These are phyloP conservation scores for Beris chalybata DNA, from an alignment of 2,888 invertebrate species.

Conservation along the genomic window DNA sequence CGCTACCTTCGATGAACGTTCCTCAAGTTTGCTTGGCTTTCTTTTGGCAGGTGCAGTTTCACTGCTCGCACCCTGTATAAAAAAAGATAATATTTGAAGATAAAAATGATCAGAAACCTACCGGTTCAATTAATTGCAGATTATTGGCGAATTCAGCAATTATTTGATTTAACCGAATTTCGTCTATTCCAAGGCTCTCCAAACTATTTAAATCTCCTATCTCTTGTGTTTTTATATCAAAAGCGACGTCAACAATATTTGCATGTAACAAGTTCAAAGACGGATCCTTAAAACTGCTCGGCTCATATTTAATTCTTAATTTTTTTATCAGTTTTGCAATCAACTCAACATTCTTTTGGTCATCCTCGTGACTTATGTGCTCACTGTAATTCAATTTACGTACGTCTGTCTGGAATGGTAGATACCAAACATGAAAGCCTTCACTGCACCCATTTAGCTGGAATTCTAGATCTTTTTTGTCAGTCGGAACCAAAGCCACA, in stretches of 20 bases:
- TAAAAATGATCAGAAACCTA: background rate
- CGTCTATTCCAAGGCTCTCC: conserved; percentile 48
- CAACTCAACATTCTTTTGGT: conserved; percentile 59
- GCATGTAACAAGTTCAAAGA: conserved; percentile 63
- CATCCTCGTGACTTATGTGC: conserved; percentile 52
- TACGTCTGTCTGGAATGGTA: conserved; percentile 67
- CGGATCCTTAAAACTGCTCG: conserved; percentile 70
- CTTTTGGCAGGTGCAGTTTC: conserved; percentile 8
- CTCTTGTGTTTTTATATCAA: conserved; percentile 63
- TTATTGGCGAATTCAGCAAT: conserved; percentile 38
- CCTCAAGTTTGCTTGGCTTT: background rate
- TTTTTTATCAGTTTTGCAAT: conserved; percentile 64
- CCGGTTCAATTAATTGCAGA: conserved; percentile 21
- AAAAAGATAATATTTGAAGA: background rate
- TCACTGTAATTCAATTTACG: conserved; percentile 54
- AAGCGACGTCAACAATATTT: conserved; percentile 66
- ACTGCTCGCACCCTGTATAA: background rate
- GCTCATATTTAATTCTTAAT: conserved; percentile 63
- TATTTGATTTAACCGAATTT: conserved; percentile 47
- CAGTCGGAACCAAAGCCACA: conserved; percentile 50
- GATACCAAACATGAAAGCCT: conserved; percentile 71
- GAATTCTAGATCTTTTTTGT: conserved; percentile 39
- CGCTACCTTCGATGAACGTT: conserved; percentile 19
- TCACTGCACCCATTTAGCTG: conserved; percentile 58
- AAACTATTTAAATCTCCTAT: conserved; percentile 44